phyloP scores from a whole-genome alignment of 2,797 vertebrate genomes.

The Aeoliscus strigatus region DNA sequence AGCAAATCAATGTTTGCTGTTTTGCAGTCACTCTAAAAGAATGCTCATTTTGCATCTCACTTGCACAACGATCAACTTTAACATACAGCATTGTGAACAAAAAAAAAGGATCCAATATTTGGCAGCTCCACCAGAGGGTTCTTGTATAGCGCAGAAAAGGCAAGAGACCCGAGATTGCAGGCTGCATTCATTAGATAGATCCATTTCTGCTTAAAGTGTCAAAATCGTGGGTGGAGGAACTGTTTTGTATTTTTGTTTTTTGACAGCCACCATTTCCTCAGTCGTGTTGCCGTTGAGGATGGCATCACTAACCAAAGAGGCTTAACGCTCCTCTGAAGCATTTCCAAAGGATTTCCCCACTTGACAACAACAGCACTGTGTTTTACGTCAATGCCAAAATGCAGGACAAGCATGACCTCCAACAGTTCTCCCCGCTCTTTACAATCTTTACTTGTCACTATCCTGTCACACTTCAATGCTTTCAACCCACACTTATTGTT shows the following conservation, averaged over 20 bases:
- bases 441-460: constrained; percentile 71
- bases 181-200: constrained; percentile 29
- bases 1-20: no score
- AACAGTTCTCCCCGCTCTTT: constrained; percentile 56
- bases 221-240: constrained; percentile 48
- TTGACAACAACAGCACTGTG: constrained; percentile 68
- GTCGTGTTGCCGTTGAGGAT: constrained; percentile 68
- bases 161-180: constrained; percentile 10
- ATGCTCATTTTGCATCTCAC: no score
- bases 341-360: constrained; percentile 76
- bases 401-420: constrained; percentile 70
- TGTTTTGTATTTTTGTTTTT: constrained; percentile 40
- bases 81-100: no score
- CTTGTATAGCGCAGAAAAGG: constrained; percentile 13
- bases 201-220: constrained; percentile 35
- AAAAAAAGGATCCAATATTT: no score
- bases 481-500: constrained; percentile 60
- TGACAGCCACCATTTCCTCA: constrained; percentile 55
- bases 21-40: no score
- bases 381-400: constrained; percentile 71
- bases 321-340: constrained; percentile 75
- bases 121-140: no score
- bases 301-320: constrained; percentile 69
- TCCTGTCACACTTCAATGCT: constrained; percentile 65
- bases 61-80: no score